Evolutionary conservation across 2,797 vertebrate species (phyloP), one percentile per base, ranked within the genome.

Genomic region (Phalloptychus januarius): DNA sequence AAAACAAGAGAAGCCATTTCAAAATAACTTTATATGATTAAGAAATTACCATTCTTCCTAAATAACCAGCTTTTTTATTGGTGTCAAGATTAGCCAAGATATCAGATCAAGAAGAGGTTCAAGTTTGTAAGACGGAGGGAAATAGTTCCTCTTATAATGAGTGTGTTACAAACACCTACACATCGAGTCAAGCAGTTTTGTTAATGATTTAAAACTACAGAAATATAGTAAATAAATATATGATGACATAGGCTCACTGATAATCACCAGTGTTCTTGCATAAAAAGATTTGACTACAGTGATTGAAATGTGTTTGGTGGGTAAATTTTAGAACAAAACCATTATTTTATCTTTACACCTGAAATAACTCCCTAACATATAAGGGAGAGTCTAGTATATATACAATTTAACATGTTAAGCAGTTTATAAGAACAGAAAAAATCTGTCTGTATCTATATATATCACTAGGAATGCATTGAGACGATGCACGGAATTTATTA

Each of bases 1-100:
- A 75, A 82, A 87, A 86, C 71, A 79, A 80, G 42, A 73, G 69
- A 20, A 73, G 23, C 84, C 72, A 36, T 76, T 72, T 83, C 79
- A 54, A 18, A 71, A 20, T 65, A 80, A 2, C 50, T 70, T 23
- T 13, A 85, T 88, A 71, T 13, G 71, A 25, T 71, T 81, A 85
- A 45, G 50, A 63, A 13, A 75, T 23, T 44, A 79, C 31, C 42
- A 81, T 83, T 86, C 13, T 70, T 80, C 20, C 28, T 76, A 76
- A 54, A 28, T 8, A 13, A 75, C 16, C 6, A 13, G 13, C 15
- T n/a, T 0, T 12, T 65, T 58, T 25, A 65, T 28, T 25, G n/a
- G 20, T 18, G 38, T 74, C 38, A 75, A 69, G 79, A 80, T 28
- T 8, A 78, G n/a, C 71, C 20, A 54, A 77, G 28, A 31, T 18